Percentiles rank a stretch among this genome's conserved stretches.
Evolutionary conservation across 2,113 vertebrate species (phyloP).

Genomic region (Erinaceus europaeus): DNA sequence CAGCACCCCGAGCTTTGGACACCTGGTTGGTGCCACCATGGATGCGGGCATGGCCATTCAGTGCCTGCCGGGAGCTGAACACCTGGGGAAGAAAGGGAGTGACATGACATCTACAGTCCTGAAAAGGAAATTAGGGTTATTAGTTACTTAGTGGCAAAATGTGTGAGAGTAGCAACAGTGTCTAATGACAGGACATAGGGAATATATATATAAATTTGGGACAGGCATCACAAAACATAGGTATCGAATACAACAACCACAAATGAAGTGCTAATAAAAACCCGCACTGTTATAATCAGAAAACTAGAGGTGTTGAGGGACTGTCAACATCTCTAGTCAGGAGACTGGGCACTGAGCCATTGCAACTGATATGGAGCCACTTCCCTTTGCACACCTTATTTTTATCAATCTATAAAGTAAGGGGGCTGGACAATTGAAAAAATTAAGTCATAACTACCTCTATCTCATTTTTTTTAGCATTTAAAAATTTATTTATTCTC

Average conservation of each 20-base stretch:
- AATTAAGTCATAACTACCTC: no score
- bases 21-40: constrained; percentile 84
- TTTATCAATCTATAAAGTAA: not conserved
- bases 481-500: no score
- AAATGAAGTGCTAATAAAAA: not conserved
- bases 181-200: not conserved
- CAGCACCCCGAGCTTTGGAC: constrained; percentile 75
- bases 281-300: not conserved
- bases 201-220: not conserved
- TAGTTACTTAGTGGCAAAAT: constrained; percentile 60
- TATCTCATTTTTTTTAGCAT: no score
- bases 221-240: not conserved
- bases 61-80: constrained; percentile 88
- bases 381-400: not conserved
- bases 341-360: not conserved
- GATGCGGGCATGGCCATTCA: constrained; percentile 86
- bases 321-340: rapidly evolving
- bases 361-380: not conserved
- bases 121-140: constrained; percentile 73
- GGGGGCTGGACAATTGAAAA: not conserved
- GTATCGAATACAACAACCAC: not conserved
- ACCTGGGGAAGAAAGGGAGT: constrained; percentile 77
- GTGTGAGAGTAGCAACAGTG: constrained; percentile 12
- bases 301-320: not conserved
- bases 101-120: constrained; percentile 72